Evolutionary conservation across 2,888 invertebrate species (phyloP).

Genomic region (Ectobius pallidus): DNA sequence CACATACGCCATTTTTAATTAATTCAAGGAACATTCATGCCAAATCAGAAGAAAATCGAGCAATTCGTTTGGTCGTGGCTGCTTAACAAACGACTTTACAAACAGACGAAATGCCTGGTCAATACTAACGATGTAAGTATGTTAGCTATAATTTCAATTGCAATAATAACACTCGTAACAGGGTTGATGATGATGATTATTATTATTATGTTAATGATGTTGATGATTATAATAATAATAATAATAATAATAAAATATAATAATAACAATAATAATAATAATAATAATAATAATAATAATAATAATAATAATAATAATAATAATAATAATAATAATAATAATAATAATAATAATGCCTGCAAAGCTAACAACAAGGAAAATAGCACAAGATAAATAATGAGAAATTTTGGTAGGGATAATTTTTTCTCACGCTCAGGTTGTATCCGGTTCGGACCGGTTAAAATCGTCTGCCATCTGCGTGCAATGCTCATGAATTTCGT

Average conservation of each 20-base stretch:
- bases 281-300: not conserved
- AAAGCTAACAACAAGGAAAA: not conserved
- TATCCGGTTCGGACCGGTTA: too few species aligned
- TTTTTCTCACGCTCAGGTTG: too few species aligned
- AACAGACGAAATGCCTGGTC: too few species aligned
- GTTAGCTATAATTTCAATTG: too few species aligned
- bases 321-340: slow-evolving; percentile 9
- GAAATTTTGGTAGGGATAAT: not conserved
- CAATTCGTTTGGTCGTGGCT: too few species aligned
- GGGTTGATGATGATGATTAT: not conserved
- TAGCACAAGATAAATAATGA: not conserved
- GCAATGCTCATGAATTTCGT: too few species aligned
- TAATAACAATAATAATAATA: not conserved
- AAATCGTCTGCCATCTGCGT: too few species aligned
- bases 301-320: not conserved
- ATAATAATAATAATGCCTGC: not conserved
- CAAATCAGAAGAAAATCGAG: too few species aligned
- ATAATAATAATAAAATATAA: not conserved
- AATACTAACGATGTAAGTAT: too few species aligned
- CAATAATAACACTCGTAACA: not conserved
- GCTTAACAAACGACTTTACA: too few species aligned
- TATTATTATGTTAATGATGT: not conserved
- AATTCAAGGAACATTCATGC: too few species aligned
- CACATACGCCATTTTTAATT: too few species aligned
- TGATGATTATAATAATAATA: slow-evolving; percentile 1